Evolutionary conservation across 1,140 invertebrate genomes (phyloP), one percentile per base, ranked within the genome.

Genomic region (Dryas iulia): DNA sequence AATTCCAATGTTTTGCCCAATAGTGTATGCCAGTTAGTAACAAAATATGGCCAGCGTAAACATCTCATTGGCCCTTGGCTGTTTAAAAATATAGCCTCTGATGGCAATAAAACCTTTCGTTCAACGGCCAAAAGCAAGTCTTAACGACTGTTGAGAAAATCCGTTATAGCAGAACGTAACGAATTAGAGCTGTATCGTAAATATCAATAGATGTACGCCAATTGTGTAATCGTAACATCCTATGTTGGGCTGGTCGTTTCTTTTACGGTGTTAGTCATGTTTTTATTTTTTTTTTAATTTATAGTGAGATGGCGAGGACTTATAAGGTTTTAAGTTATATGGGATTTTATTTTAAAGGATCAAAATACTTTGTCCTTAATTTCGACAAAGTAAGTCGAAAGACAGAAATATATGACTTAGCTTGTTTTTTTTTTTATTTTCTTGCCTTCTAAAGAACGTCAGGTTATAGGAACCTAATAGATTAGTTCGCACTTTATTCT

Each of bases 1-100:
- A 73, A 78, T 78, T 78, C 70, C 67, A 73, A 68, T 71, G 74
- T 81, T 78, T 78, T 71, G 71, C 65, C 60, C 74, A 70, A 73
- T 76, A 75, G 68, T 76, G 71, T 73, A 74, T 71, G 39, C 30
- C 64, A 62, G 67, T 79, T 77, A 73, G 61, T 68, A 61, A 66
- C 74, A 66, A 72, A 71, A 78, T 74, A 72, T 73, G 64, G 67
- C 52, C 66, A 53, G 18, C 35, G 24, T 47, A 47, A 65, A 62
- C 47, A 64, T 23, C 62, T 67, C 66, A 59, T 72, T 59, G 26
- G 35, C 61, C 56, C 66, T 68, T 66, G 21, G 60, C 14, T 56
- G 54, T 35, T 69, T 58, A 69, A 62, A 69, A 69, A 69, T 62
- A 62, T 62, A 62, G 61, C 61, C 61, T 31, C 28, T 35, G 18